phyloP scores from a whole-genome alignment of 2,888 invertebrate genomes.

The Allophyes oxyacanthae region DNA sequence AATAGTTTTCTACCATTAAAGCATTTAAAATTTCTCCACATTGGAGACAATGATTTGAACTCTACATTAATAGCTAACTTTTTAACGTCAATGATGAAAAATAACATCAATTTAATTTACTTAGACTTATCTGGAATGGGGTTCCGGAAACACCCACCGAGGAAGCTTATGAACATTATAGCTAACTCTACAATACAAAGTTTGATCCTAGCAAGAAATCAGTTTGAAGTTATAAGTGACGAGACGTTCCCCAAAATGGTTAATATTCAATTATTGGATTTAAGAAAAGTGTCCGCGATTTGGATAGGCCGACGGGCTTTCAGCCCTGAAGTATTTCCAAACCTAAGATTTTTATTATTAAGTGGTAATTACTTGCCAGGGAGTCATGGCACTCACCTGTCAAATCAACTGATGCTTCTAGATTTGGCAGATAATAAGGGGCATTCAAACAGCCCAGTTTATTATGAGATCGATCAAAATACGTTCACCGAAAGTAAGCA shows the following conservation, averaged over 20 bases:
- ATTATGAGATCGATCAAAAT: conserved; percentile 85
- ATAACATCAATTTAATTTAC: conserved; percentile 77
- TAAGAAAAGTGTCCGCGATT: conserved; percentile 85
- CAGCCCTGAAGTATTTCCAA: conserved; percentile 80
- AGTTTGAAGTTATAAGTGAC: conserved; percentile 86
- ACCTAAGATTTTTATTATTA: conserved; percentile 84
- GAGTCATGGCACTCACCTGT: conserved; percentile 84
- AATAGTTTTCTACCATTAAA: conserved; percentile 83
- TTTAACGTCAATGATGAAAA: conserved; percentile 70
- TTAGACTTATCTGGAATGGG: conserved; percentile 88
- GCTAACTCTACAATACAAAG: conserved; percentile 84
- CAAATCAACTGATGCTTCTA: conserved; percentile 82
- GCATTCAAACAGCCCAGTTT: conserved; percentile 75
- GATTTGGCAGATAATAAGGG: conserved; percentile 88
- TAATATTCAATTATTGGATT: conserved; percentile 87
- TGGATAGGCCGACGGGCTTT: conserved; percentile 85
- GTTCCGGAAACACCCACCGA: conserved; percentile 86
- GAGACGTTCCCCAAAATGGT: conserved; percentile 88
- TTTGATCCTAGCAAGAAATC: conserved; percentile 86
- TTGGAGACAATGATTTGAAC: conserved; percentile 88
- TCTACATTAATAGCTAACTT: conserved; percentile 78
- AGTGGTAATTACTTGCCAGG: conserved; percentile 87
- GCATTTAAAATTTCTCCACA: conserved; percentile 78
- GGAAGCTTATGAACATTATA: conserved; percentile 81
- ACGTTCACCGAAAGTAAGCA: conserved; percentile 84